Conservation (phyloP, 2,888 invertebrate species). For the Psylliodes chrysocephalus region DNA sequence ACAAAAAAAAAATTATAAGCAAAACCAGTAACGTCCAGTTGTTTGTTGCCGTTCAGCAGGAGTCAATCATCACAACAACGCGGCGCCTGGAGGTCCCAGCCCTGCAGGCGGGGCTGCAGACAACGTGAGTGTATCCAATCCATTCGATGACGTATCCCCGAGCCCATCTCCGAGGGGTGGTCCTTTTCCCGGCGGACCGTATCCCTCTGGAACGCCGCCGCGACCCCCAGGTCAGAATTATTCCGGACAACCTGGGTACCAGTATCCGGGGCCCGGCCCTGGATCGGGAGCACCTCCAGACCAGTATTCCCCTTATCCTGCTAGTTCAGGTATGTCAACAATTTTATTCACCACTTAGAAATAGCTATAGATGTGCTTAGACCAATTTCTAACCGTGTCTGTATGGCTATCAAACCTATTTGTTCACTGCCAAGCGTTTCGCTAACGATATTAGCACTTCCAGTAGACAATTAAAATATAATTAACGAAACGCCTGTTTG, state of each 20-base stretch:
- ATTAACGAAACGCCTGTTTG: not conserved
- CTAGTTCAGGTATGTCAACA: slow-evolving; percentile 55
- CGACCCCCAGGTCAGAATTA: slow-evolving; percentile 63
- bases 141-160: slow-evolving; percentile 82
- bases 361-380: not conserved
- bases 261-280: slow-evolving; percentile 66
- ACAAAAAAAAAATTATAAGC: not conserved
- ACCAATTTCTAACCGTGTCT: too few relatives aligned
- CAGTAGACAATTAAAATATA: too few relatives aligned
- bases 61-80: slow-evolving; percentile 63
- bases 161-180: slow-evolving; percentile 62
- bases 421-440: too few relatives aligned
- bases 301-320: slow-evolving; percentile 70
- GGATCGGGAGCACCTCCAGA: slow-evolving; percentile 61
- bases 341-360: not conserved
- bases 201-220: slow-evolving; percentile 63
- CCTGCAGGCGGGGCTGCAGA: slow-evolving; percentile 68
- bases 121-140: slow-evolving; percentile 88
- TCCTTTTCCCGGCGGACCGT: slow-evolving; percentile 62
- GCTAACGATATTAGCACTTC: too few relatives aligned
- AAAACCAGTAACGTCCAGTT: slow-evolving; percentile 35
- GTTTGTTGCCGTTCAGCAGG: slow-evolving; percentile 59
- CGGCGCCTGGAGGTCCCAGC: slow-evolving; percentile 62
- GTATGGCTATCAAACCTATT: too few relatives aligned
- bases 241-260: slow-evolving; percentile 71